A percentile compares a stretch with the other conserved stretches of the same genome.
phyloP scores from a whole-genome alignment of 2,888 invertebrate genomes.

The Steromphala cineraria region DNA sequence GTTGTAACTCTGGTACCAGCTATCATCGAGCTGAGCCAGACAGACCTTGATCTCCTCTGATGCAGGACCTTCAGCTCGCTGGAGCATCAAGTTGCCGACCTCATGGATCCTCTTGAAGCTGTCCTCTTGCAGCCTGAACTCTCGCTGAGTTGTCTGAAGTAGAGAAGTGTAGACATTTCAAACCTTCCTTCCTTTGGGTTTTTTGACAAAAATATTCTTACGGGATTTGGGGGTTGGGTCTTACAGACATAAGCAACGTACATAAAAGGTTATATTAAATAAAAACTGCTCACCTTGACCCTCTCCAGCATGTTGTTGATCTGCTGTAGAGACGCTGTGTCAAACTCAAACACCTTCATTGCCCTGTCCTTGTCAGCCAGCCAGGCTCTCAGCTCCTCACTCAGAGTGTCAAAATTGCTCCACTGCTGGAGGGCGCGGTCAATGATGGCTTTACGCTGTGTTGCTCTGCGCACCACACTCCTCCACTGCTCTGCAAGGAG shows the following conservation, averaged over 20 bases:
- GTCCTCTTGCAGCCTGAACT: slow-evolving; percentile 64
- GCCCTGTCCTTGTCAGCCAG: slow-evolving; percentile 61
- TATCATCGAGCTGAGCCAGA: slow-evolving; percentile 56
- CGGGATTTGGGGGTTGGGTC: too few relatives aligned
- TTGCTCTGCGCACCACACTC: slow-evolving; percentile 65
- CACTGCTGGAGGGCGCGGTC: slow-evolving; percentile 66
- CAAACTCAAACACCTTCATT: slow-evolving; percentile 60
- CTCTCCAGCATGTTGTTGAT: slow-evolving; percentile 62
- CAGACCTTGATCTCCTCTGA: slow-evolving; percentile 51
- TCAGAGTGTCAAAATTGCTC: slow-evolving; percentile 63
- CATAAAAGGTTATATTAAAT: not conserved
- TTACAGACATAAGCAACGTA: too few relatives aligned
- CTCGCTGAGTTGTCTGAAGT: slow-evolving; percentile 58
- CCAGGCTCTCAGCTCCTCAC: slow-evolving; percentile 62
- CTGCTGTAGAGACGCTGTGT: slow-evolving; percentile 62
- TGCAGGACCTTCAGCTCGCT: slow-evolving; percentile 56
- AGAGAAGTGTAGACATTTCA: too few relatives aligned
- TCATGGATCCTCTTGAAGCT: slow-evolving; percentile 62
- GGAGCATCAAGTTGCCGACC: slow-evolving; percentile 57
- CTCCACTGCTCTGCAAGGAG: slow-evolving; percentile 73
- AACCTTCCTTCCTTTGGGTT: too few relatives aligned
- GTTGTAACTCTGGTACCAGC: slow-evolving; percentile 55
- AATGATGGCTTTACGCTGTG: slow-evolving; percentile 70
- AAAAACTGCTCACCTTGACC: slow-evolving; percentile 50
- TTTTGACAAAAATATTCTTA: too few relatives aligned